Conservation (phyloP, 2,888 invertebrate species). For the Villa cingulata region DNA sequence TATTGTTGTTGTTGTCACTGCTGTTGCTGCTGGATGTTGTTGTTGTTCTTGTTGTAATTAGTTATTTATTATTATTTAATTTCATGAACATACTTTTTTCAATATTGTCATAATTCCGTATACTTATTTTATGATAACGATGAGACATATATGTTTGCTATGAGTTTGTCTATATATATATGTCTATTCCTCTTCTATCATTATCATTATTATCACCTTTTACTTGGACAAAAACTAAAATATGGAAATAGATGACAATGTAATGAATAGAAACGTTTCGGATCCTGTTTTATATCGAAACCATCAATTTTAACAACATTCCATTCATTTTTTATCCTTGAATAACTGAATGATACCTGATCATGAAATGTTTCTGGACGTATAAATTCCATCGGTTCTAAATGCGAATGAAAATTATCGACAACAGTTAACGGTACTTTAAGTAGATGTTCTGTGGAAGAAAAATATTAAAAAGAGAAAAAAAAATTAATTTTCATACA, state of each 20-base stretch:
- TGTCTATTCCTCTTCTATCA: too few species aligned
- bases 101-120: too few species aligned
- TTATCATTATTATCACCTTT: conserved; percentile 37
- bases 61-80: too few species aligned
- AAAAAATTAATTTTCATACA: conserved; percentile 10
- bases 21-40: too few species aligned
- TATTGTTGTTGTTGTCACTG: too few species aligned
- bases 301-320: conserved; percentile 78
- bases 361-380: conserved; percentile 64
- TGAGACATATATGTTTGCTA: too few species aligned
- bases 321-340: conserved; percentile 64
- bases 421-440: conserved; percentile 75
- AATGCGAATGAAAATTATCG: conserved; percentile 86
- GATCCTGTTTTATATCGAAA: conserved; percentile 64
- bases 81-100: too few species aligned
- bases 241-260: conserved; percentile 82
- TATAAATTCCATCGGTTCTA: conserved; percentile 84
- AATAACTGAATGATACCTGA: conserved; percentile 82
- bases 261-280: conserved; percentile 76
- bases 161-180: too few species aligned
- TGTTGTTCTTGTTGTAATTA: too few species aligned
- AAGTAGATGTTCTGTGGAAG: conserved; percentile 55
- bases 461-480: conserved; percentile 34
- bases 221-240: conserved; percentile 61
- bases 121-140: too few species aligned